Base-by-base conservation (phyloP, 2,888 invertebrate genomes). In the Leucozona laternaria region DNA sequence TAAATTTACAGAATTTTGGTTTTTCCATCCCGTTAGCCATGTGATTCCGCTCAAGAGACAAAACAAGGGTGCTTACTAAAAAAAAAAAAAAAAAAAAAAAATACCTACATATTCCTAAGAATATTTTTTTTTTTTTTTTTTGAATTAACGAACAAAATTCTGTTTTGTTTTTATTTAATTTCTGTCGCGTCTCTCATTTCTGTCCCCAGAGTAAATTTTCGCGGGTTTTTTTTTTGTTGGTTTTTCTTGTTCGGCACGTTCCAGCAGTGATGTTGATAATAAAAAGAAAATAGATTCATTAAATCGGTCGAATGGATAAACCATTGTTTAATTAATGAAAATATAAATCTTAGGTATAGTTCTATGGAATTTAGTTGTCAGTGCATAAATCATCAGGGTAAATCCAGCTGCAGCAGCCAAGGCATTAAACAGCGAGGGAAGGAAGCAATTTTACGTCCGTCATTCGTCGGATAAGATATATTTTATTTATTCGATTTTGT, bases 281-380 rank as follows among this genome's bases (percentile, higher is more conserved):
- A 45, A 68, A 68, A 72, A 72, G 25, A 78, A 75, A 60, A 60
- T 68, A 25, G 25, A 64, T 57, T 34, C 11, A 31, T 55, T 22
- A 6, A 48, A 57, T 40, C 37, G 6, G 31, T 8, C 37, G 22
- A 45, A 34, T 68, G 68, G 58, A 78, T 82, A 77, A 77, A 66
- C 48, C 31, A 53, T 20, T 60, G 53, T 70, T 75, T 60, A 62
- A 45, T 55, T 75, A 25, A 60, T 45, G 37, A 53, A 53, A 66
- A 72, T 66, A 22, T 45, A 48, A 45, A 45, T 34, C 55, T 34
- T 50, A 40, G n/a, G n/a, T n/a, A n/a, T 58, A 48, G 48, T 50
- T 53, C 22, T 25, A 43, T 70, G 50, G 68, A 75, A 62, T 62
- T 62, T 15, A 22, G 73, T 40, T 75, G 68, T 75, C 75, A 31